These are phyloP conservation scores for Scaptomyza cyrtandrae DNA, from an alignment of 2,888 invertebrate species.

Conservation along the genomic window DNA sequence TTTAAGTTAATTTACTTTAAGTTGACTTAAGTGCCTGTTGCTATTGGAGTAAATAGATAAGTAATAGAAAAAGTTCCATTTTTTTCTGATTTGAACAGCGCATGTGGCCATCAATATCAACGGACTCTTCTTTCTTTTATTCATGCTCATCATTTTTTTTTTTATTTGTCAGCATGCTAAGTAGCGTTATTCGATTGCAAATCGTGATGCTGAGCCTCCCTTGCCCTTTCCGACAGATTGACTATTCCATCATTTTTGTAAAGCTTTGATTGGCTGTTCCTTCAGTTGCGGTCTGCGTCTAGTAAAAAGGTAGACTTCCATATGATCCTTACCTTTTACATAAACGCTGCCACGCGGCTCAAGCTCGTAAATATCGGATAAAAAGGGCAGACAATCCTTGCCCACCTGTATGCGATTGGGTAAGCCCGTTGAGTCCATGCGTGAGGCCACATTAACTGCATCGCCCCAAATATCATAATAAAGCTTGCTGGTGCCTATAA, in stretches of 20 bases:
- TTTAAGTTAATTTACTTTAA: no score
- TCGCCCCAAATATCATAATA: conserved; percentile 99
- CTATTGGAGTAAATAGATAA: no score
- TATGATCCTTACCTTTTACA: conserved; percentile 98
- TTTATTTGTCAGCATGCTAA: not conserved
- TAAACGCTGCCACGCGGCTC: conserved; percentile 97
- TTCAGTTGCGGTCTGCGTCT: conserved; percentile 57
- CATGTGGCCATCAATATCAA: conserved; percentile 46
- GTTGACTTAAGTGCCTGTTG: no score
- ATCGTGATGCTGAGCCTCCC: conserved; percentile 22
- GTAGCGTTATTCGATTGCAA: not conserved
- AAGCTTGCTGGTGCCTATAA: conserved; percentile 97
- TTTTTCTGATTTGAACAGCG: conserved; percentile 57
- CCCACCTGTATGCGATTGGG: conserved; percentile 93
- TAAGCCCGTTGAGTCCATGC: conserved; percentile 98
- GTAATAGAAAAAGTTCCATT: no score
- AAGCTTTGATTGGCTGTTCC: conserved; percentile 1
- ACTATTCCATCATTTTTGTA: not conserved
- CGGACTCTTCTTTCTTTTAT: not conserved
- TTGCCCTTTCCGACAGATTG: not conserved
- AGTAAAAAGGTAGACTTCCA: conserved; percentile 93
- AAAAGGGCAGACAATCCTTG: conserved; percentile 89
- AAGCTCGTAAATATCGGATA: conserved; percentile 92
- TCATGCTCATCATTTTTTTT: not conserved
- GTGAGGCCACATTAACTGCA: conserved; percentile 97